Conservation (phyloP, 2,797 vertebrate genomes). For the Corythornis leucogaster region DNA sequence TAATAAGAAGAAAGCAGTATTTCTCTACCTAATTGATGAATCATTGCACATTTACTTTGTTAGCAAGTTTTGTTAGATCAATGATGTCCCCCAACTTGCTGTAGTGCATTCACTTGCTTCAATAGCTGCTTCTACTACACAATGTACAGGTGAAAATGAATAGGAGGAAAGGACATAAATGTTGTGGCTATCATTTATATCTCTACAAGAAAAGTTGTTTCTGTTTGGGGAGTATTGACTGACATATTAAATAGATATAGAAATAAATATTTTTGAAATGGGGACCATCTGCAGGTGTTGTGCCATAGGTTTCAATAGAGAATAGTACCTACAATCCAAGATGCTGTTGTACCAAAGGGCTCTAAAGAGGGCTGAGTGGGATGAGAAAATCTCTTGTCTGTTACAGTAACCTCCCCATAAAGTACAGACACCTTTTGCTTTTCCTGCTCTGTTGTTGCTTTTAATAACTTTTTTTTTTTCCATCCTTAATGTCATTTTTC, state of each 20-base stretch:
- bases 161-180: background rate
- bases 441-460: background rate
- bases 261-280: background rate
- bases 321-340: background rate
- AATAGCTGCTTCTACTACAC: background rate
- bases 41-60: background rate
- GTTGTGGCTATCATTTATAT: background rate
- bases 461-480: background rate
- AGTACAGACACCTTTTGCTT: background rate
- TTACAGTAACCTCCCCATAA: background rate
- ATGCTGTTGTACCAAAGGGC: background rate
- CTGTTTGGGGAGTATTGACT: background rate
- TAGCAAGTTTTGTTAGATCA: background rate
- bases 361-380: background rate
- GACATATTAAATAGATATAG: background rate
- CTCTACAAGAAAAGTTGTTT: background rate
- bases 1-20: background rate
- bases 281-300: background rate
- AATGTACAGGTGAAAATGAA: background rate
- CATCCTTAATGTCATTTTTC: background rate
- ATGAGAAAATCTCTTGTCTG: background rate
- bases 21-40: conserved; percentile 5
- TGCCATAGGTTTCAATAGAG: background rate
- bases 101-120: background rate
- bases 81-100: background rate